Evolutionary conservation across 1,140 invertebrate genomes (phyloP).

Genomic region (Drosophila mauritiana): DNA sequence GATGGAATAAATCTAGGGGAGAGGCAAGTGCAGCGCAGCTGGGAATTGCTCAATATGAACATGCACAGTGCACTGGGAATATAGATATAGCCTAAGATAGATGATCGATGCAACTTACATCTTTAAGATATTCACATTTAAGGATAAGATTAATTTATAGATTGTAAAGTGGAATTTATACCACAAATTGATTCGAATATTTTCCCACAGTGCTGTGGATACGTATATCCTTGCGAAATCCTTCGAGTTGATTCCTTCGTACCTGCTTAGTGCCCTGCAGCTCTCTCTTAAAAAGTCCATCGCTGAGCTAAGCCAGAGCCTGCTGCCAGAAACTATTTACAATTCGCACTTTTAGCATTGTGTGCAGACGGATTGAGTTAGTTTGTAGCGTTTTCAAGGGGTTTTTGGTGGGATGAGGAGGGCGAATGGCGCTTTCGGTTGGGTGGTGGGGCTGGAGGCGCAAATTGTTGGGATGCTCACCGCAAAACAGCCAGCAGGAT

Average conservation of each 20-base stretch:
- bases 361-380: slow-evolving; percentile 60
- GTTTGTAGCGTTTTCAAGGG: slow-evolving; percentile 42
- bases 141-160: too few relatives aligned
- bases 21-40: neutral
- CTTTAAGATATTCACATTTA: too few relatives aligned
- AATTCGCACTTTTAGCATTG: slow-evolving; percentile 70
- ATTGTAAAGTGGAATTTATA: too few relatives aligned
- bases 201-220: neutral
- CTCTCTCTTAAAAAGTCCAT: slow-evolving; percentile 26
- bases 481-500: slow-evolving; percentile 44
- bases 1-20: slow-evolving; percentile 8
- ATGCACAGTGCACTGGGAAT: neutral
- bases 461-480: slow-evolving; percentile 29
- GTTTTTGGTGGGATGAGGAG: neutral
- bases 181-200: neutral
- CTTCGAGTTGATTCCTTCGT: slow-evolving; percentile 10
- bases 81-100: neutral
- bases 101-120: too few relatives aligned
- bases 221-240: neutral
- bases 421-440: neutral
- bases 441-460: slow-evolving; percentile 2
- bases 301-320: slow-evolving; percentile 18
- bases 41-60: neutral
- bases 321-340: slow-evolving; percentile 68
- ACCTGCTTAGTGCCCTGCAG: slow-evolving; percentile 22